phyloP scores from a whole-genome alignment of 2,113 vertebrate genomes.

The Bufo gargarizans region DNA sequence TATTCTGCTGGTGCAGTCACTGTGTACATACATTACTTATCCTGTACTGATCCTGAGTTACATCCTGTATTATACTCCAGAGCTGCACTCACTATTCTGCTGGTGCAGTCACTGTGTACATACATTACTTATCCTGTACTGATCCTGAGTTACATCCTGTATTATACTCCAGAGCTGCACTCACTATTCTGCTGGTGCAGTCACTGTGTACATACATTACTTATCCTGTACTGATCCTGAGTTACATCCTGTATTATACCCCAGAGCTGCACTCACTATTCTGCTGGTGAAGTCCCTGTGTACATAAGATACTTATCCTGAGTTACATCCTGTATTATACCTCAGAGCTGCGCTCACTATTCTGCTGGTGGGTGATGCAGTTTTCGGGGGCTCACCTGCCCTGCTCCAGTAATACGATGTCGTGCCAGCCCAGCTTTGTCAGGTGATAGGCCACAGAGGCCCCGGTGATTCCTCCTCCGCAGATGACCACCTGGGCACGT shows the following conservation, averaged over 20 bases:
- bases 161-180: not conserved
- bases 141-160: no score
- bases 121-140: no score
- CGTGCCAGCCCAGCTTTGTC: conserved; percentile 92
- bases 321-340: not conserved
- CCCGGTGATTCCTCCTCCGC: conserved; percentile 91
- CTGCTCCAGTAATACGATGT: conserved; percentile 92
- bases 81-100: no score
- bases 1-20: no score
- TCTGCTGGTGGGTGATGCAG: not conserved
- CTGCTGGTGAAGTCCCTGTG: not conserved
- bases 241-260: not conserved
- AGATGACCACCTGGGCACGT: conserved; percentile 90
- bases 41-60: no score
- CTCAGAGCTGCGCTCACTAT: not conserved
- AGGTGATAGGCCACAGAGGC: conserved; percentile 96
- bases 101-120: no score
- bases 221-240: not conserved
- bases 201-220: not conserved
- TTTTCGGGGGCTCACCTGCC: conserved; percentile 83
- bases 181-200: not conserved
- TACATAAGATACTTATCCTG: not conserved
- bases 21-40: no score
- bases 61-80: no score
- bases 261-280: not conserved